Base-by-base conservation (phyloP, 2,113 vertebrate species). In the Nesogale talazaci region DNA sequence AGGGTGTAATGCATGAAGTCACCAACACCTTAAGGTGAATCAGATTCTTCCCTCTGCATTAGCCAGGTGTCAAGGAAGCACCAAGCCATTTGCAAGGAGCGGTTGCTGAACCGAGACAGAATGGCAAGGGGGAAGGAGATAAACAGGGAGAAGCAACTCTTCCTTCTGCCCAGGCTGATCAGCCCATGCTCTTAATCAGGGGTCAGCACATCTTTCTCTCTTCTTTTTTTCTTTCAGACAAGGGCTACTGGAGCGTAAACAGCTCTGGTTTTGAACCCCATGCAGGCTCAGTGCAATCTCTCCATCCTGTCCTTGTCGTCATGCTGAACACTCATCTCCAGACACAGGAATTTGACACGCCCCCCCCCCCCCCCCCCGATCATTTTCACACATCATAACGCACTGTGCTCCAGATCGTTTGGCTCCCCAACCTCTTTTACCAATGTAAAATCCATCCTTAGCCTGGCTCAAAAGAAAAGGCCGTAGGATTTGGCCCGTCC, bases 21-120 rank as follows among this genome's bases (percentile, higher is more conserved):
- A 94, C 69, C 79, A 67, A 77, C 96, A 96, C 94, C 92, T 94
- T 8, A 11, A 74, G 86, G 63, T 63, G 75, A 94, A 78, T 94
- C 93, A 86, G 89, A 56, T 91, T 87, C 84, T 93, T 70, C 56
- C 81, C 89, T 59, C 27, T 36, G 89, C 95, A n/a, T 75, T 40
- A 87, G 61, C 70, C 72, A 52, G 89, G 89, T 1, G 0, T 92
- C 69, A 91, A 90, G 88, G 93, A 88, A 92, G 67, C 25, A 52
- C 70, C n/a, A 19, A 34, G n/a, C 56, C 46, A 8, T 69, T 14
- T 20, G 77, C 74, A 93, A 20, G 69, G 56, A 57, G 89, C 59
- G 22, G 4, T 82, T 40, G 52, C 34, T 57, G 65, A 83, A 77
- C 65, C 90, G 83, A 52, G 38, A 56, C 11, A n/a, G 46, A 3